phyloP scores from a whole-genome alignment of 2,888 invertebrate species.

The Prosapia bicincta region DNA sequence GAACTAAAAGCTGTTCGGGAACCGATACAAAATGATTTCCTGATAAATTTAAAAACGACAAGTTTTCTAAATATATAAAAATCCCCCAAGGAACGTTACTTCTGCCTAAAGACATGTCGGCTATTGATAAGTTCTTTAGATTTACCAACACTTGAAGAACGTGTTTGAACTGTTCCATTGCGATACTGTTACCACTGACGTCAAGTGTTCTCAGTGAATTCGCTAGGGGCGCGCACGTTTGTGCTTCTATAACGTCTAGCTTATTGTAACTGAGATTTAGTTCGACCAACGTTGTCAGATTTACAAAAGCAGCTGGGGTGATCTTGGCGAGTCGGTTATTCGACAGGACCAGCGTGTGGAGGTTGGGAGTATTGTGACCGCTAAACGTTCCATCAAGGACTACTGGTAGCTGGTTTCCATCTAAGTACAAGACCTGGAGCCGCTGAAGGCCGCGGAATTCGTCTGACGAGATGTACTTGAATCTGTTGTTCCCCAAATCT shows the following conservation, averaged over 20 bases:
- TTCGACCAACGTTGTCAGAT: conserved; percentile 63
- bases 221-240: conserved; percentile 58
- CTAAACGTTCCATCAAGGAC: conserved; percentile 68
- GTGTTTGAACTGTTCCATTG: conserved; percentile 54
- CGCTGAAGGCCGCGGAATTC: conserved; percentile 67
- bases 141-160: conserved; percentile 57
- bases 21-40: conserved; percentile 63
- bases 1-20: conserved; percentile 54
- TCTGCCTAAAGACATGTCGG: conserved; percentile 57
- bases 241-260: conserved; percentile 62
- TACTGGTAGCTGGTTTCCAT: conserved; percentile 74
- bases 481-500: conserved; percentile 73
- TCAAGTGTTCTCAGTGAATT: conserved; percentile 61
- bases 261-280: conserved; percentile 76
- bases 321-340: conserved; percentile 72
- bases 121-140: conserved; percentile 56
- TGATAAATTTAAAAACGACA: conserved; percentile 67
- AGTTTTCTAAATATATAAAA: conserved; percentile 56
- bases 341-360: conserved; percentile 58
- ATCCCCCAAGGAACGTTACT: conserved; percentile 56
- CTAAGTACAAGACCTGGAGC: conserved; percentile 61
- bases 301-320: conserved; percentile 65
- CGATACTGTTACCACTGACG: conserved; percentile 66
- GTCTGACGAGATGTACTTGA: conserved; percentile 69
- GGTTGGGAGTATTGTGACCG: conserved; percentile 46